phyloP scores from a whole-genome alignment of 2,888 invertebrate species.

The Microdon myrmicae region DNA sequence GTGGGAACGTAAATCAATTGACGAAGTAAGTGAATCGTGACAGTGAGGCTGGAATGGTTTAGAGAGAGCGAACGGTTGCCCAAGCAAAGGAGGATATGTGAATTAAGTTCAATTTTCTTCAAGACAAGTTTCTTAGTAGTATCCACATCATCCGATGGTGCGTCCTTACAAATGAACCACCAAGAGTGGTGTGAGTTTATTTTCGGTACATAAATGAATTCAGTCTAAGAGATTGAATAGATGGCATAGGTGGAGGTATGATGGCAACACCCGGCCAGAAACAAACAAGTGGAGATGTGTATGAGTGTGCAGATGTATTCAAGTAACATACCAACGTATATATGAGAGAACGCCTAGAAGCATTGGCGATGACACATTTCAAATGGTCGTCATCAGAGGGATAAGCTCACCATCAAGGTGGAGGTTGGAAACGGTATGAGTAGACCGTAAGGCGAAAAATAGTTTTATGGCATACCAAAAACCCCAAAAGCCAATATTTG shows the following conservation, averaged over 20 bases:
- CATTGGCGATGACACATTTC: slow-evolving; percentile 53
- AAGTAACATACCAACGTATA: too few relatives aligned
- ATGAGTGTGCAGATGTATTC: slow-evolving; percentile 28
- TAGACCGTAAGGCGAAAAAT: slow-evolving; percentile 23
- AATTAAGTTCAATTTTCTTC: slow-evolving; percentile 37
- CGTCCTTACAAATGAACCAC: not conserved
- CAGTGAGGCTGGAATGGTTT: slow-evolving; percentile 30
- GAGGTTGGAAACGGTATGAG: not conserved
- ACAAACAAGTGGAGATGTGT: slow-evolving; percentile 41
- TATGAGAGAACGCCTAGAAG: slow-evolving; percentile 41
- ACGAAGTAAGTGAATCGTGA: slow-evolving; percentile 51
- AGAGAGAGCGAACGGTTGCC: not conserved
- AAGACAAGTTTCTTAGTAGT: slow-evolving; percentile 47
- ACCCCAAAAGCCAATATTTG: slow-evolving; percentile 53
- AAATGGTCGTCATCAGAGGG: slow-evolving; percentile 37
- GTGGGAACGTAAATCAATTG: slow-evolving; percentile 53
- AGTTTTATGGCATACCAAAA: slow-evolving; percentile 50
- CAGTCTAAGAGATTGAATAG: not conserved
- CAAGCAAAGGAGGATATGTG: slow-evolving; percentile 5
- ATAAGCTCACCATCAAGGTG: slow-evolving; percentile 25
- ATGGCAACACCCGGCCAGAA: slow-evolving; percentile 23
- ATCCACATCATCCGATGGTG: not conserved
- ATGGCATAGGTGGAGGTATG: slow-evolving; percentile 1
- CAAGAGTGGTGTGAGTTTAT: slow-evolving; percentile 36
- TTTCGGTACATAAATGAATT: slow-evolving; percentile 51